phyloP scores from a whole-genome alignment of 2,888 invertebrate genomes.

The Spilarctia lutea region DNA sequence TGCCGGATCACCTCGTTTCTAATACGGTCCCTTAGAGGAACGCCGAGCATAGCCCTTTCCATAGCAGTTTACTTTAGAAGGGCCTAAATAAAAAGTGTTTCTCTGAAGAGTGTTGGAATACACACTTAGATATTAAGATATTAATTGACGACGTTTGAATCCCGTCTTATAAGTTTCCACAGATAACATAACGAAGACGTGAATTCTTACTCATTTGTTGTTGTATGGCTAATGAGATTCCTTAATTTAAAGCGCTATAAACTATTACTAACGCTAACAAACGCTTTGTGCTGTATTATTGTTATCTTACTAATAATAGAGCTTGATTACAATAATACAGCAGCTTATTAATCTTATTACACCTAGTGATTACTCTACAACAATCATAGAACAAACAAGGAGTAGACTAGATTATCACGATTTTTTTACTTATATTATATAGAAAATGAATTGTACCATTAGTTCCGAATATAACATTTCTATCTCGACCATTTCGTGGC shows the following conservation, averaged over 20 bases:
- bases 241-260: not conserved
- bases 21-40: too few relatives aligned
- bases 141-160: not conserved
- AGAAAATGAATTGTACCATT: not conserved
- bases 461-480: not conserved
- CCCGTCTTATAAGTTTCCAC: not conserved
- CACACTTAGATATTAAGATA: not conserved
- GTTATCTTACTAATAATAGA: too few relatives aligned
- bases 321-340: too few relatives aligned
- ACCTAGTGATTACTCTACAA: not conserved
- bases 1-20: too few relatives aligned
- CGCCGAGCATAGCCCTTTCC: too few relatives aligned
- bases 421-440: not conserved
- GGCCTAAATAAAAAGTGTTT: not conserved
- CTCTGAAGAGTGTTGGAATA: not conserved
- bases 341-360: not conserved
- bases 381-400: not conserved
- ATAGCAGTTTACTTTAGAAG: too few relatives aligned
- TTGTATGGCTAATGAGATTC: not conserved
- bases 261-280: not conserved
- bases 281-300: not conserved
- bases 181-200: not conserved
- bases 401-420: not conserved
- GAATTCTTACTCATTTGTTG: not conserved
- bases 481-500: constrained; percentile 35